Percentiles rank a stretch among this genome's conserved stretches.
Conservation (phyloP, 2,797 vertebrate species). For the Gymnodraco acuticeps region DNA sequence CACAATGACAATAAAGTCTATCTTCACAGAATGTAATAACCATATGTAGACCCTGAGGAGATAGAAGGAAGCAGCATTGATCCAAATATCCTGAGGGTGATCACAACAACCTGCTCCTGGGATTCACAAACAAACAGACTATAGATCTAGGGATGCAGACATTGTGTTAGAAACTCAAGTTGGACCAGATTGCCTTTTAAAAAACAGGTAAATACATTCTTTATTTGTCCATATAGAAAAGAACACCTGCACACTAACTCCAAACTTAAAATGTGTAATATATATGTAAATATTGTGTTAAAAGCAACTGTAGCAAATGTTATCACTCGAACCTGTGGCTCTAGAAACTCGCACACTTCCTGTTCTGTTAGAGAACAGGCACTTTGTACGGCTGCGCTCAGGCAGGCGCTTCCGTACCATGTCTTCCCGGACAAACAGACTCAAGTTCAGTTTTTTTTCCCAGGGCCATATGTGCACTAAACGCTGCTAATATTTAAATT, state of each 20-base stretch:
- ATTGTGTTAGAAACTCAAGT: neutral
- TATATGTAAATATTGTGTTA: neutral
- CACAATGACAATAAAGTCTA: neutral
- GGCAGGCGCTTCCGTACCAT: no score
- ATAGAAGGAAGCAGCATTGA: conserved; percentile 27
- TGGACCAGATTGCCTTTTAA: neutral
- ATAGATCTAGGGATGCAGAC: neutral
- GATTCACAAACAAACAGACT: conserved; percentile 29
- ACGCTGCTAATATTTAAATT: no score
- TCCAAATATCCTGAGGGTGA: conserved; percentile 57
- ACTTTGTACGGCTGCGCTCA: no score
- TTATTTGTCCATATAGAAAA: neutral
- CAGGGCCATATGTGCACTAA: no score
- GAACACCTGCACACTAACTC: neutral
- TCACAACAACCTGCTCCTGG: conserved; percentile 24
- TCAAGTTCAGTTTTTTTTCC: no score
- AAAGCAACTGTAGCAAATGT: neutral
- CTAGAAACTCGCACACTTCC: neutral
- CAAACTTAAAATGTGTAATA: neutral
- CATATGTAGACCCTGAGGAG: conserved; percentile 55
- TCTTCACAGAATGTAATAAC: conserved; percentile 41
- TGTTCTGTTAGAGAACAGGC: neutral
- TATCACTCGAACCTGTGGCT: neutral
- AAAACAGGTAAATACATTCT: neutral
- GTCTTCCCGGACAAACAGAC: no score